A percentile compares a stretch with the other conserved stretches of the same genome.
phyloP scores from a whole-genome alignment of 2,888 invertebrate species.

The Hirtodrosophila trivittata region DNA sequence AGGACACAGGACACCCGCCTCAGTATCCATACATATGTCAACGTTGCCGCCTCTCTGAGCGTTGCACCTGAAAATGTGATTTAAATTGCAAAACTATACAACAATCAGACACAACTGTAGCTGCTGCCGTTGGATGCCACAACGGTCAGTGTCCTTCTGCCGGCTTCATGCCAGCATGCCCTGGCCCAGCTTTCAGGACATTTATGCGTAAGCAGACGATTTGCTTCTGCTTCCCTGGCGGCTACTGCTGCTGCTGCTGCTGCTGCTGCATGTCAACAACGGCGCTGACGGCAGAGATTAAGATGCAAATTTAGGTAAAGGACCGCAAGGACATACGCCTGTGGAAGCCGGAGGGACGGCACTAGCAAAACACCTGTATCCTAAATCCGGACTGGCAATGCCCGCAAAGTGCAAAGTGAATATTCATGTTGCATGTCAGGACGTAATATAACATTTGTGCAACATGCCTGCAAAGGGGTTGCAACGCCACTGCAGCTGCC shows the following conservation, averaged over 20 bases:
- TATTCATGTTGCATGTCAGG: conserved; percentile 79
- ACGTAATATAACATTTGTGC: conserved; percentile 74
- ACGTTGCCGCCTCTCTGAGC: conserved; percentile 12
- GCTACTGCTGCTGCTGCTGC: conserved; percentile 10
- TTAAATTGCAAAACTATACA: conserved; percentile 79
- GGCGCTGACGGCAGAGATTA: conserved; percentile 76
- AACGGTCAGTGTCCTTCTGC: conserved; percentile 28
- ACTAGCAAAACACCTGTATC: conserved; percentile 70
- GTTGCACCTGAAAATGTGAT: conserved; percentile 68
- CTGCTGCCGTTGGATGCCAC: conserved; percentile 19
- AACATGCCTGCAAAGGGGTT: conserved; percentile 20
- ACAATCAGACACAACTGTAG: conserved; percentile 56
- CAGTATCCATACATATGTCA: conserved; percentile 31
- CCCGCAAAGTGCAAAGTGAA: conserved; percentile 77
- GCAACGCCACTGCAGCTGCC: background rate
- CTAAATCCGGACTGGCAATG: conserved; percentile 63
- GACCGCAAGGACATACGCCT: conserved; percentile 31
- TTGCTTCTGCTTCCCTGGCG: conserved; percentile 34
- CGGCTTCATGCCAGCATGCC: conserved; percentile 12
- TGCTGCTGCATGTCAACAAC: conserved; percentile 63
- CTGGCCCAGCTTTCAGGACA: conserved; percentile 16
- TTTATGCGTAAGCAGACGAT: conserved; percentile 61
- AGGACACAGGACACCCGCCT: conserved; percentile 11
- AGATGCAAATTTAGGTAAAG: conserved; percentile 70
- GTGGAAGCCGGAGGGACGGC: conserved; percentile 7